Evolutionary conservation across 2,113 vertebrate genomes (phyloP).

Genomic region (Andinoacara biseriatus): DNA sequence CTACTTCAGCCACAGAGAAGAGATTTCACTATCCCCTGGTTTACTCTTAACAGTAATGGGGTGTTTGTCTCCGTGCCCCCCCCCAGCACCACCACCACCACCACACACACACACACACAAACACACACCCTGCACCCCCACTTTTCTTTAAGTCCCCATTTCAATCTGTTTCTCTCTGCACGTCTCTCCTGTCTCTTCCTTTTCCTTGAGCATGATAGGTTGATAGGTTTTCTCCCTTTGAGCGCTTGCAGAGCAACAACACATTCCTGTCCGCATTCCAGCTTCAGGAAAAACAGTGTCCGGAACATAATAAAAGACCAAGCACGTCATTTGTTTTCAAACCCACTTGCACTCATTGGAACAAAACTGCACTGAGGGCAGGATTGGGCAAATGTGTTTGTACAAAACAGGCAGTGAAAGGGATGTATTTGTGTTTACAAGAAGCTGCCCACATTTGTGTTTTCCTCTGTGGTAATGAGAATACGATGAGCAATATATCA

Average conservation of each 20-base stretch:
- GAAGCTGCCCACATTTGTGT: conserved; percentile 21
- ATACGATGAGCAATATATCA: conserved; percentile 17
- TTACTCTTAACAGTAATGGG: conserved; percentile 20
- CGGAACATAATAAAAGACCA: conserved; percentile 80
- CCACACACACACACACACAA: no score
- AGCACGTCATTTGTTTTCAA: conserved; percentile 78
- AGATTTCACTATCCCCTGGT: conserved; percentile 4
- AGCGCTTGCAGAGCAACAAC: conserved; percentile 76
- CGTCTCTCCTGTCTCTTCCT: conserved; percentile 9
- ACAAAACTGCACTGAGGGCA: conserved; percentile 69
- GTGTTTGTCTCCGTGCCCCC: conserved; percentile 44
- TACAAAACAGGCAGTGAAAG: conserved; percentile 56
- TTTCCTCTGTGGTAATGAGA: conserved; percentile 50
- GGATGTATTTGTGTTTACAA: conserved; percentile 61
- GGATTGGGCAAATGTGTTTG: conserved; percentile 66
- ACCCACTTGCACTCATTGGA: conserved; percentile 70
- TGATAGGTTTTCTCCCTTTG: conserved; percentile 69
- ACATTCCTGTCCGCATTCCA: conserved; percentile 81
- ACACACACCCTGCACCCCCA: no score
- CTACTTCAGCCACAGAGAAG: conserved; percentile 9
- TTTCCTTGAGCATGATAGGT: conserved; percentile 52
- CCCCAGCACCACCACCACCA: no score
- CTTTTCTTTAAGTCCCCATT: background rate
- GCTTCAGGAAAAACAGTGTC: conserved; percentile 79
- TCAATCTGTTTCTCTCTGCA: conserved; percentile 3